Percentiles rank a stretch among this genome's conserved stretches.
Conservation (phyloP, 2,113 vertebrate genomes). For the Atlantisia rogersi region DNA sequence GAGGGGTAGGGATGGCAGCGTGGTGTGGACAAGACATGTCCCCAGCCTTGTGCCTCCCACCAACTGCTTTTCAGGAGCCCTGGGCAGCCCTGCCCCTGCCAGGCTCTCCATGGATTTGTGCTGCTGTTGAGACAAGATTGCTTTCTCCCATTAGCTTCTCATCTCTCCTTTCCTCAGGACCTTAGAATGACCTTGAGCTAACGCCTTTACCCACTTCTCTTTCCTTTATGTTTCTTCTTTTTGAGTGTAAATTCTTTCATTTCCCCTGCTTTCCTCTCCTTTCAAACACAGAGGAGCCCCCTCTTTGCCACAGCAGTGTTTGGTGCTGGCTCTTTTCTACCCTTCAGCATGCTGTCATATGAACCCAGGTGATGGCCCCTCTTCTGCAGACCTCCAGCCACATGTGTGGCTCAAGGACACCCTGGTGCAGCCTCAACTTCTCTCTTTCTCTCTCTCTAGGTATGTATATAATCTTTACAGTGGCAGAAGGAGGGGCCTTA, state of each 20-base stretch:
- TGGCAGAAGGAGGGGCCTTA: not conserved
- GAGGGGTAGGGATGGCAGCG: rapidly evolving
- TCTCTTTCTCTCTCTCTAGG: not conserved
- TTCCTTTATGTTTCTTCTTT: not conserved
- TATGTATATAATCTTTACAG: not conserved
- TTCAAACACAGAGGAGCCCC: not conserved
- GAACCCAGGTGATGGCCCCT: not conserved
- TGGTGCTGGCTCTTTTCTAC: not conserved
- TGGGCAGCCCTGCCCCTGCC: not conserved
- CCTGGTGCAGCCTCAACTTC: not conserved
- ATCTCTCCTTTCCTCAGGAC: not conserved
- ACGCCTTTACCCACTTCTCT: not conserved
- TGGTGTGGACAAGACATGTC: not conserved
- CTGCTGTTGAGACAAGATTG: rapidly evolving
- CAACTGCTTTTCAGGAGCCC: not conserved
- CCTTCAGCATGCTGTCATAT: not conserved
- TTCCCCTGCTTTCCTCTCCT: not conserved
- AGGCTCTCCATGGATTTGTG: not conserved
- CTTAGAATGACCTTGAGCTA: not conserved
- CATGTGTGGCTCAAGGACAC: not conserved
- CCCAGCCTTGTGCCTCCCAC: not conserved
- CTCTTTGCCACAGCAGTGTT: not conserved
- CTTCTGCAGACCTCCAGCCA: not conserved
- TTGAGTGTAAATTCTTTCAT: not conserved
- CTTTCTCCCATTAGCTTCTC: not conserved